Evolutionary conservation across 2,113 vertebrate genomes (phyloP).

Genomic region (Cyrtonyx montezumae): DNA sequence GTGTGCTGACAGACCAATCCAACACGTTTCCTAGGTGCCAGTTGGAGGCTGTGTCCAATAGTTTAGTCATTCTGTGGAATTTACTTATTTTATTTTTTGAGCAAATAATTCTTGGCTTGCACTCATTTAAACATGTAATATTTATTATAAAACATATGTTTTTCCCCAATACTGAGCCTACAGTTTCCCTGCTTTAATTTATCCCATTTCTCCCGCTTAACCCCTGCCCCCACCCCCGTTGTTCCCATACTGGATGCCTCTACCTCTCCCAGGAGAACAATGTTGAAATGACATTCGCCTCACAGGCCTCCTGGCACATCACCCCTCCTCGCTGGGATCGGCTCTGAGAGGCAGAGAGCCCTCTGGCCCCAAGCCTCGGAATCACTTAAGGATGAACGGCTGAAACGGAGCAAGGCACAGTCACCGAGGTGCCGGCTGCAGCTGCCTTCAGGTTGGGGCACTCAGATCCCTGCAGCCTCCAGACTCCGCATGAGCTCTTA

Average conservation of each 20-base stretch:
- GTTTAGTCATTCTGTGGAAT: conserved; percentile 54
- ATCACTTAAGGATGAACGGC: conserved; percentile 46
- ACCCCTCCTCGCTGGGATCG: conserved; percentile 31
- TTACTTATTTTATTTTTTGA: not conserved
- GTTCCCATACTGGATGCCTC: conserved; percentile 51
- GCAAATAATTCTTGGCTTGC: conserved; percentile 43
- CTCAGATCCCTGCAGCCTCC: not conserved
- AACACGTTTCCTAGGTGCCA: conserved; percentile 49
- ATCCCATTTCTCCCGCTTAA: conserved; percentile 55
- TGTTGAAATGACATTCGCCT: conserved; percentile 52
- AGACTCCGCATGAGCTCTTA: not conserved
- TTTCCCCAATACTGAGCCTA: conserved; percentile 38
- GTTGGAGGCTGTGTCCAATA: conserved; percentile 16
- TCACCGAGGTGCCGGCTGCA: not conserved
- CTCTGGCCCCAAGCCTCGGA: conserved; percentile 23
- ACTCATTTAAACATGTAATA: conserved; percentile 18
- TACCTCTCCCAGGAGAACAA: conserved; percentile 36
- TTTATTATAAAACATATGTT: conserved; percentile 49
- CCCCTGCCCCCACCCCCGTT: conserved; percentile 29
- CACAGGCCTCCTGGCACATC: conserved; percentile 62
- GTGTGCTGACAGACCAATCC: conserved; percentile 20
- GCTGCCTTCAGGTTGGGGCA: not conserved
- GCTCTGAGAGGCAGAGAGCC: conserved; percentile 9
- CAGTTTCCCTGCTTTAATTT: conserved; percentile 40
- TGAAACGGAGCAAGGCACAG: not conserved